Conservation (phyloP, 2,797 vertebrate species). For the Gambusia yucatana region DNA sequence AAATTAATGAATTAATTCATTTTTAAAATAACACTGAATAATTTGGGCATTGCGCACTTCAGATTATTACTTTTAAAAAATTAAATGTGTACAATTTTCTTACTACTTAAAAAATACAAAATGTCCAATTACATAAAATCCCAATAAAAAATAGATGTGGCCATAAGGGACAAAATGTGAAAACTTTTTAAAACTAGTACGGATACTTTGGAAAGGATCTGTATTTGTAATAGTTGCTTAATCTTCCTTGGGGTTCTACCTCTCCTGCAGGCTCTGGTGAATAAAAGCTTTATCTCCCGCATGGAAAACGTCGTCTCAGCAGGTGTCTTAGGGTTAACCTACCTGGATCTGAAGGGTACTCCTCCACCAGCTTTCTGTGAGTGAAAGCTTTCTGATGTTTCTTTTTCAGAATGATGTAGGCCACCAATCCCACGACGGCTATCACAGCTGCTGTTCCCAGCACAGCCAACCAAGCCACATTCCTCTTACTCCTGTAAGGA, state of each 20-base stretch:
- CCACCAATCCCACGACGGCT: conserved; percentile 77
- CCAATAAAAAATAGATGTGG: background rate
- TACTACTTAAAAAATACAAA: background rate
- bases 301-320: background rate
- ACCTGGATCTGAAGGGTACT: conserved; percentile 87
- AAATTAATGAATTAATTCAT: background rate
- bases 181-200: background rate
- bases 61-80: background rate
- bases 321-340: conserved; percentile 25
- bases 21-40: background rate
- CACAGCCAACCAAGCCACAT: conserved; percentile 68
- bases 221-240: background rate
- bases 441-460: conserved; percentile 80
- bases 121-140: background rate
- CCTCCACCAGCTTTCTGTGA: conserved; percentile 89
- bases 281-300: background rate
- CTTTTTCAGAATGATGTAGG: conserved; percentile 79
- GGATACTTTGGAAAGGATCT: background rate
- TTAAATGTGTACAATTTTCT: background rate
- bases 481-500: conserved; percentile 24
- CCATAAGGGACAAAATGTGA: background rate
- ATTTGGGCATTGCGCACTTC: background rate
- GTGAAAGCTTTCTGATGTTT: conserved; percentile 81
- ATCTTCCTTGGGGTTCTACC: background rate
- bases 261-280: background rate